A percentile compares a stretch with the other conserved stretches of the same genome.
Conservation (phyloP, 2,797 vertebrate species). For the Coracias cyanogaster region DNA sequence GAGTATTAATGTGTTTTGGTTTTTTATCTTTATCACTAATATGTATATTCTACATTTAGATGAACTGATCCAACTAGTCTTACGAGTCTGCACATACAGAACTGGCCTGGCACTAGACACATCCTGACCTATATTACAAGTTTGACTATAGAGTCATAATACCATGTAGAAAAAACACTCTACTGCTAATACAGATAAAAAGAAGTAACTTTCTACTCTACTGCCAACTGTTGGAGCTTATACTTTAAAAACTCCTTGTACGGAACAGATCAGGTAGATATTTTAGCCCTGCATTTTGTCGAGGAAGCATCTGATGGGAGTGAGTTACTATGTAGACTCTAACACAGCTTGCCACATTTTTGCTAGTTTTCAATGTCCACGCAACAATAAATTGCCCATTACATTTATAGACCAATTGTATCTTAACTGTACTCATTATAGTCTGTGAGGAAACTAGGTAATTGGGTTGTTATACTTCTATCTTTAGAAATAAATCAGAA, state of each 20-base stretch:
- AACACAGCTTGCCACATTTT: neutral
- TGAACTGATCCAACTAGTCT: neutral
- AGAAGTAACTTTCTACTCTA: neutral
- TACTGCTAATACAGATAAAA: neutral
- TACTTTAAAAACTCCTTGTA: neutral
- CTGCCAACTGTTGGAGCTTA: neutral
- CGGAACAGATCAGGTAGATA: neutral
- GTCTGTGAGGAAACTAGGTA: slow-evolving; percentile 41
- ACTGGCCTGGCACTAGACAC: neutral
- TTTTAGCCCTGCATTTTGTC: neutral
- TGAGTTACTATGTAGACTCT: neutral
- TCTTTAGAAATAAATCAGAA: slow-evolving; percentile 68
- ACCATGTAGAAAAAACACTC: neutral
- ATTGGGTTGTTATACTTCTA: slow-evolving; percentile 46
- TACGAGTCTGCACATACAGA: neutral
- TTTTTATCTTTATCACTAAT: neutral
- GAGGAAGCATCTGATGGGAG: neutral
- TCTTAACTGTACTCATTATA: slow-evolving; percentile 46
- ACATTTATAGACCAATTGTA: slow-evolving; percentile 48
- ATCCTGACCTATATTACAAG: neutral
- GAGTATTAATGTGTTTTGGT: neutral
- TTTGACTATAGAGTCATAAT: neutral
- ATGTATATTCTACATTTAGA: neutral
- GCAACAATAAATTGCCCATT: slow-evolving; percentile 31
- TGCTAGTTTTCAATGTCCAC: slow-evolving; percentile 8